Conservation (phyloP, 1,140 invertebrate species). For the Pseudomyrmex flavicornis region DNA sequence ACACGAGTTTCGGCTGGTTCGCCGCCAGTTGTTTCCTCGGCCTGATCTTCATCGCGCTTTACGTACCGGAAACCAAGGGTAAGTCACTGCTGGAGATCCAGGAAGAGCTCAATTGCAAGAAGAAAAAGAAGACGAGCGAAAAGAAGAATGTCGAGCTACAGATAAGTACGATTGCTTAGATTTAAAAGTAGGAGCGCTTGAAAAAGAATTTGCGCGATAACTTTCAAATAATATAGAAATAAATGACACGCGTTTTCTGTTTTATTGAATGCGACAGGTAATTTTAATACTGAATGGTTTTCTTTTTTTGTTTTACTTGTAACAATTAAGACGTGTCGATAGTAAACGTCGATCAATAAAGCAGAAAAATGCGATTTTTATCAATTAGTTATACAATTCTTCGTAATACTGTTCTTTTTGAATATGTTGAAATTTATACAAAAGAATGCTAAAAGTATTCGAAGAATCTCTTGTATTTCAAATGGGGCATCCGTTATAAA, state of each 20-base stretch:
- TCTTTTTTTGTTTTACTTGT: background rate
- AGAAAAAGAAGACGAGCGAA: slow-evolving; percentile 45
- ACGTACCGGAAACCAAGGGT: slow-evolving; percentile 91
- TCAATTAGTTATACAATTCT: no score
- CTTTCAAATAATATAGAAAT: slow-evolving; percentile 25
- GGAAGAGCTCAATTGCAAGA: slow-evolving; percentile 80
- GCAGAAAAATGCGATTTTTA: no score
- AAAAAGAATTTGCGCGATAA: slow-evolving; percentile 16
- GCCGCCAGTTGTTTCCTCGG: slow-evolving; percentile 85
- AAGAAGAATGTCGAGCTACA: background rate
- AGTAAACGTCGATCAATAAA: background rate
- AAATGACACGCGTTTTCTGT: background rate
- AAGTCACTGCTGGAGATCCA: slow-evolving; percentile 89
- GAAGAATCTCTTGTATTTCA: no score
- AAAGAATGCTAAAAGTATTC: no score
- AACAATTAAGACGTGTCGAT: background rate
- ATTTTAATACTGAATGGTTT: background rate
- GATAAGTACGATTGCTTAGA: slow-evolving; percentile 66
- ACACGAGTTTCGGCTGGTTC: slow-evolving; percentile 86
- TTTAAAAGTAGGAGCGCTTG: background rate
- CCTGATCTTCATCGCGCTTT: slow-evolving; percentile 86
- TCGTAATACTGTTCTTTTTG: no score
- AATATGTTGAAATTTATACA: no score
- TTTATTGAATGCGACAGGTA: slow-evolving; percentile 29
- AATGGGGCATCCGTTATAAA: no score